These are phyloP conservation scores for Lepus americanus DNA, from an alignment of 2,113 vertebrate species.

Conservation along the genomic window DNA sequence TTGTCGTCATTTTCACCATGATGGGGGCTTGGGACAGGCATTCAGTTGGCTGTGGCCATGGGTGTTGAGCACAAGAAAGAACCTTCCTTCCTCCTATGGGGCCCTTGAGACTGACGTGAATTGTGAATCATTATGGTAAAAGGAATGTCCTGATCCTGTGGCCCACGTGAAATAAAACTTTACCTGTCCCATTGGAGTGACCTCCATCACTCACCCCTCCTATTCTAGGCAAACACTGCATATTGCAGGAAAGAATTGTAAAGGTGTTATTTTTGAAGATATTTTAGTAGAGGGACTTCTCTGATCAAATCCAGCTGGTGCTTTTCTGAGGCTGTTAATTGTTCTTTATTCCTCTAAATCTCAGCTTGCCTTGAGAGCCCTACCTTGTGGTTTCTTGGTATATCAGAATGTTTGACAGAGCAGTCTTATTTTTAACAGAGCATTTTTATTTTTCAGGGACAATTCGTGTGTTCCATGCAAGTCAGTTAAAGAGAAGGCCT, in stretches of 20 bases:
- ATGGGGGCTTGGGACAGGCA: fast-evolving
- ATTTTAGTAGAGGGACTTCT: neutral
- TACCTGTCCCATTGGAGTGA: neutral
- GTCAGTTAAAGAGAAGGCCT: neutral
- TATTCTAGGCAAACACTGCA: neutral
- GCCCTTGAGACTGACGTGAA: neutral
- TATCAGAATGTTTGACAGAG: slow-evolving; percentile 38
- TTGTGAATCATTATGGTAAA: neutral
- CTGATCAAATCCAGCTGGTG: neutral
- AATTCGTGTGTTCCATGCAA: neutral
- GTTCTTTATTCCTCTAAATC: slow-evolving; percentile 16
- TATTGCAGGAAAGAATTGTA: neutral
- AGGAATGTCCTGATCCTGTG: neutral
- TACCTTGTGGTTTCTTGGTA: neutral
- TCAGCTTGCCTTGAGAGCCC: neutral
- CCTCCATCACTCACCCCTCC: fast-evolving
- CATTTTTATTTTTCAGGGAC: slow-evolving; percentile 27
- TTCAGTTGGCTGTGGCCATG: neutral
- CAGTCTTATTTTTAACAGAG: neutral
- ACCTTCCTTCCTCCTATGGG: fast-evolving
- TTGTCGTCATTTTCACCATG: neutral
- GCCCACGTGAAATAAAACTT: neutral
- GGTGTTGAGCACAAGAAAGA: neutral
- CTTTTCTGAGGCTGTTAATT: neutral
- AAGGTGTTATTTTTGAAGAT: neutral